phyloP scores from a whole-genome alignment of 2,797 vertebrate genomes.

The Myotis planiceps region DNA sequence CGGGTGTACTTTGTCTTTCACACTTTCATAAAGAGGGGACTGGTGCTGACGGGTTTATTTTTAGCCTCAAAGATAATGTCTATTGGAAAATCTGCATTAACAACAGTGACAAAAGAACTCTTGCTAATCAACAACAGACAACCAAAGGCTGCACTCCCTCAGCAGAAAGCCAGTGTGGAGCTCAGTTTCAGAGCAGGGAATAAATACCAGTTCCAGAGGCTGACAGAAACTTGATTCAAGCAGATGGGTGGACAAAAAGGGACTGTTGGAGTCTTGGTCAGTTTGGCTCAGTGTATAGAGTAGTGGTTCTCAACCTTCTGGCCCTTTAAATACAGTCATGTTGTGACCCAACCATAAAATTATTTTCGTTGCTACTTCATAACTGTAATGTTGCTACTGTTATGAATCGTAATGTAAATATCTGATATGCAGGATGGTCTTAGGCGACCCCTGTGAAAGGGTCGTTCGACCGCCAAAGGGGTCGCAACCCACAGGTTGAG shows the following conservation, averaged over 20 bases:
- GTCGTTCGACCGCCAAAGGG: no score
- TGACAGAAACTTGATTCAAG: slow-evolving; percentile 9
- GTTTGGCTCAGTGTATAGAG: no score
- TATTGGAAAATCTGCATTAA: slow-evolving; percentile 57
- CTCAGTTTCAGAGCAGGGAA: background rate
- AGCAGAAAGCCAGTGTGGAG: background rate
- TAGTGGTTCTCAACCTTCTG: no score
- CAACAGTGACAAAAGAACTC: slow-evolving; percentile 39
- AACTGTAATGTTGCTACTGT: no score
- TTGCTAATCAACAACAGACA: slow-evolving; percentile 29
- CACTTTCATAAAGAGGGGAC: background rate
- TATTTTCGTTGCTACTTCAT: no score
- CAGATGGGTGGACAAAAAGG: slow-evolving; percentile 59
- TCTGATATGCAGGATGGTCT: no score
- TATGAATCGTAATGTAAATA: no score
- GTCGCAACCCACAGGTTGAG: no score
- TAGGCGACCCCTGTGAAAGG: no score
- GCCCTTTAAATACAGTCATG: no score
- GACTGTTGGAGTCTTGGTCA: background rate
- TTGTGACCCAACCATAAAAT: no score
- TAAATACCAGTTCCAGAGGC: slow-evolving; percentile 32
- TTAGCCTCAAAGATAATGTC: slow-evolving; percentile 33
- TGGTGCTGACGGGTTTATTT: slow-evolving; percentile 57
- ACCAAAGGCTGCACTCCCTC: background rate
- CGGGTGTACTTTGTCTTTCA: slow-evolving; percentile 21